phyloP scores from a whole-genome alignment of 2,797 vertebrate species.

The Microtus californicus region DNA sequence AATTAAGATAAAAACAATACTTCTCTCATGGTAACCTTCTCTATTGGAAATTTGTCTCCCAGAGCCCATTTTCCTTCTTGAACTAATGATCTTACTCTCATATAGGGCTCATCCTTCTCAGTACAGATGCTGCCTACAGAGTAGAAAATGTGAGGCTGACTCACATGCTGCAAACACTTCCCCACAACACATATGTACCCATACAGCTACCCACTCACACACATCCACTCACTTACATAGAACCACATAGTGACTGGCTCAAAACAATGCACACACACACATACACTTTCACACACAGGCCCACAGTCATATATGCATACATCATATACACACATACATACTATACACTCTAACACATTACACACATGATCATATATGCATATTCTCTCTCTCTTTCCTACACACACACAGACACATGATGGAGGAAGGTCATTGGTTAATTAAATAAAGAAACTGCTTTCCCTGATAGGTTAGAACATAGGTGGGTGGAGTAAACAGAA shows the following conservation, averaged over 20 bases:
- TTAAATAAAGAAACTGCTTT: no score
- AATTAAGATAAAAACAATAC: neutral
- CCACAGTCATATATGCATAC: neutral
- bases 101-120: neutral
- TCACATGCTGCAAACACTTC: neutral
- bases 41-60: neutral
- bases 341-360: neutral
- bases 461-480: no score
- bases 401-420: neutral
- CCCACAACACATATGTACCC: neutral
- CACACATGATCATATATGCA: neutral
- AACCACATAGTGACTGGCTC: neutral
- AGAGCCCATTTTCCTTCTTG: neutral
- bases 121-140: neutral
- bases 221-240: no score
- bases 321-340: neutral
- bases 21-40: neutral
- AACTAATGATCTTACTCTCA: neutral
- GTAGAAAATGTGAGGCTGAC: neutral
- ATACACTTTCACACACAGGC: neutral
- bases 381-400: neutral
- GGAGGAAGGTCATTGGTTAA: no score
- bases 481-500: no score
- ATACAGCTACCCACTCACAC: neutral
- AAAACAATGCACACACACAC: neutral